These are phyloP conservation scores for Ochlodes sylvanus DNA, from an alignment of 2,888 invertebrate species.

Conservation along the genomic window DNA sequence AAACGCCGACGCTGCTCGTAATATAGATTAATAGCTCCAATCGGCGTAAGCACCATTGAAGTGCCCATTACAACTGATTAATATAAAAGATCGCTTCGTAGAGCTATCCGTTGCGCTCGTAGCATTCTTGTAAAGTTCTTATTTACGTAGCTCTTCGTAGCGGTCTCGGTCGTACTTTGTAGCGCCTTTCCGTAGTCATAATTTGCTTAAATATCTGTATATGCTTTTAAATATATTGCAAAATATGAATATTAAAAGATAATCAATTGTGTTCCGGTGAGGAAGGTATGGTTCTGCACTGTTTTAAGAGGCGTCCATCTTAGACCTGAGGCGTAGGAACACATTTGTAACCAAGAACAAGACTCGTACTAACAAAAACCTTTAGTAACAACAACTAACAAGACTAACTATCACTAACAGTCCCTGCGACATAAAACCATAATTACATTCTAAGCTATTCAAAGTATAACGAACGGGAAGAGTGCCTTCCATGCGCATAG, in stretches of 20 bases:
- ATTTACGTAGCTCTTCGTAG: conserved; percentile 5
- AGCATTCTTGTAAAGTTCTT: background rate
- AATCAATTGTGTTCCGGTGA: too few relatives aligned
- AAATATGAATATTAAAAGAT: too few relatives aligned
- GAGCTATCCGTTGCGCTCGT: background rate
- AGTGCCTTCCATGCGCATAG: conserved; percentile 48
- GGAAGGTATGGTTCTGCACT: too few relatives aligned
- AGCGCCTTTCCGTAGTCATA: background rate
- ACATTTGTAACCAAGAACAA: too few relatives aligned
- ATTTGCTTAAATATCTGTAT: too few relatives aligned
- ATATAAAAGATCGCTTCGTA: background rate
- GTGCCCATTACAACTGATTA: conserved; percentile 1
- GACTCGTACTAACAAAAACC: too few relatives aligned
- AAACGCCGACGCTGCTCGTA: background rate
- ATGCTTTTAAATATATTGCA: too few relatives aligned
- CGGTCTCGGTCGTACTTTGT: background rate
- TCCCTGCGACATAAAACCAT: too few relatives aligned
- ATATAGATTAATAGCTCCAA: background rate
- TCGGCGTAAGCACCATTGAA: background rate
- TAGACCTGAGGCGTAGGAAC: too few relatives aligned
- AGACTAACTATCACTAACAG: too few relatives aligned
- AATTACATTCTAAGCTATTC: background rate
- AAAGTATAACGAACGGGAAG: conserved; percentile 2
- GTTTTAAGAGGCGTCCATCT: too few relatives aligned
- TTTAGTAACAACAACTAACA: too few relatives aligned